Evolutionary conservation across 2,113 vertebrate species (phyloP).

Genomic region (Hiodon alosoides): DNA sequence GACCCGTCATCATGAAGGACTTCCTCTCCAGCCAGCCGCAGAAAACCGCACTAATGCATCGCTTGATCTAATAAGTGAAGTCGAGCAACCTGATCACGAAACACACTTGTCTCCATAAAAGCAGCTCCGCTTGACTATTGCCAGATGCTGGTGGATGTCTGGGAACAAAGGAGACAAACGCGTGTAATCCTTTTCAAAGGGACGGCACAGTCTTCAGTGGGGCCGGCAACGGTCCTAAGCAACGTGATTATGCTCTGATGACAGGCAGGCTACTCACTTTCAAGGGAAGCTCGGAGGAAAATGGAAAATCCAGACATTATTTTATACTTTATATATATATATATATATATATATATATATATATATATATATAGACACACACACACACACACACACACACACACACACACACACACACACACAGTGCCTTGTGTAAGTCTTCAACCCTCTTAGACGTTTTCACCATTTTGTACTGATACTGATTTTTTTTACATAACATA

Average conservation of each 20-base stretch:
- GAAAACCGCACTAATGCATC: conserved; percentile 49
- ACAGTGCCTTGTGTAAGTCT: too few species aligned
- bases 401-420: too few species aligned
- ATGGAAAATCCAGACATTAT: conserved; percentile 48
- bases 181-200: conserved; percentile 49
- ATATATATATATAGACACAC: too few species aligned
- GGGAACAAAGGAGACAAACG: conserved; percentile 53
- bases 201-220: conserved; percentile 45
- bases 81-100: conserved; percentile 50
- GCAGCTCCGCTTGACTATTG: conserved; percentile 45
- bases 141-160: conserved; percentile 55
- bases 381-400: too few species aligned
- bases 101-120: conserved; percentile 49
- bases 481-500: too few species aligned
- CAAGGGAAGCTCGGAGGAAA: conserved; percentile 36
- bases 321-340: too few species aligned
- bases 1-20: not conserved
- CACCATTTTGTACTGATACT: too few species aligned
- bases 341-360: too few species aligned
- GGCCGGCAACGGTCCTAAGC: conserved; percentile 48
- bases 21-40: conserved; percentile 7
- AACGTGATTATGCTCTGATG: conserved; percentile 45
- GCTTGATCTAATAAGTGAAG: conserved; percentile 55
- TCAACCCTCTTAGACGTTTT: too few species aligned
- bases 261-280: conserved; percentile 48